A percentile compares a stretch with the other conserved stretches of the same genome.
These are phyloP conservation scores for Drosophila prolongata DNA, from an alignment of 2,888 invertebrate species.

Conservation along the genomic window DNA sequence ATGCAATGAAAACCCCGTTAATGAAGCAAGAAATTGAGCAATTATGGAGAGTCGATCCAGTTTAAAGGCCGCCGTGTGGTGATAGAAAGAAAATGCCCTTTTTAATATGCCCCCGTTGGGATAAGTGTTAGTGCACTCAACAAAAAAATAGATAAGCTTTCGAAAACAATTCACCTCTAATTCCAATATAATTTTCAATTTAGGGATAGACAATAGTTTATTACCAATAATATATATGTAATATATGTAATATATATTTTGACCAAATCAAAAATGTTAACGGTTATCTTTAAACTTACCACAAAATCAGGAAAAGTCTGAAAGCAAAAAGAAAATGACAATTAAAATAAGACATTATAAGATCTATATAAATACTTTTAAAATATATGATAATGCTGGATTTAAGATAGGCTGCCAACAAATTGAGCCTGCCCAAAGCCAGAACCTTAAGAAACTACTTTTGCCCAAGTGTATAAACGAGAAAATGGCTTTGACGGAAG, in stretches of 20 bases:
- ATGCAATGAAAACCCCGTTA: conserved; percentile 33
- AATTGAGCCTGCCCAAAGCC: background rate
- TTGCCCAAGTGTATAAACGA: conserved; percentile 23
- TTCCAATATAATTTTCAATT: no score
- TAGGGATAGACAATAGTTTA: no score
- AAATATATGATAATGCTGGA: background rate
- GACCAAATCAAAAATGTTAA: no score
- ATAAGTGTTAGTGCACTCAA: conserved; percentile 24
- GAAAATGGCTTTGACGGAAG: conserved; percentile 34
- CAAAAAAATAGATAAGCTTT: background rate
- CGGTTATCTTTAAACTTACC: conserved; percentile 2
- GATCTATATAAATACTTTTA: background rate
- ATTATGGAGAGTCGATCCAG: conserved; percentile 31
- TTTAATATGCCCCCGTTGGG: conserved; percentile 48
- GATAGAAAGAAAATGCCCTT: conserved; percentile 57
- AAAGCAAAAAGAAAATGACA: background rate
- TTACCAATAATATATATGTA: no score
- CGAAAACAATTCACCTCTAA: no score
- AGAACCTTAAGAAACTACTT: background rate
- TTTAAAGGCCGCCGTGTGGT: conserved; percentile 9
- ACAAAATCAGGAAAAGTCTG: conserved; percentile 4
- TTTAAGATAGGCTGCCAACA: no score
- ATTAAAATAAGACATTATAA: background rate
- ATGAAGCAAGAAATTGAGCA: conserved; percentile 51
- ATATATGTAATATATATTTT: no score